phyloP scores from a whole-genome alignment of 2,888 invertebrate species.

The Lapara coniferarum region DNA sequence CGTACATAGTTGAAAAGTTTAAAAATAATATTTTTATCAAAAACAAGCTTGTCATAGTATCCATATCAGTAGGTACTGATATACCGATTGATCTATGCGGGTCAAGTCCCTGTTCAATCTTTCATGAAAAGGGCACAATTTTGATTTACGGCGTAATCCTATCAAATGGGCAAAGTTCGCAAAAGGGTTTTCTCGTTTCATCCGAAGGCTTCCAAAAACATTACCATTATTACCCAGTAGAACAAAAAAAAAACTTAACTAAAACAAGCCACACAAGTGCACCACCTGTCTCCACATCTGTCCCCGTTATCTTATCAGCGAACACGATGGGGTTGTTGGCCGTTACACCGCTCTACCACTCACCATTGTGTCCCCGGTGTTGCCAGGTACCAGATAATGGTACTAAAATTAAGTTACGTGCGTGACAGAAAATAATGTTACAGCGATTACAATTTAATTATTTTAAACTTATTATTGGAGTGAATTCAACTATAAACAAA shows the following conservation, averaged over 20 bases:
- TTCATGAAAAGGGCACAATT: constrained; percentile 1
- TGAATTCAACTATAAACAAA: no score
- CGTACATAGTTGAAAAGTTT: no score
- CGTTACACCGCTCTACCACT: constrained; percentile 7
- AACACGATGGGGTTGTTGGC: neutral
- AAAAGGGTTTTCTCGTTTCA: neutral
- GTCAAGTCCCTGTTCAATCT: neutral
- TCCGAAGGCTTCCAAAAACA: neutral
- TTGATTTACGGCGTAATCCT: neutral
- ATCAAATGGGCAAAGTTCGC: neutral
- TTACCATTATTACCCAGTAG: neutral
- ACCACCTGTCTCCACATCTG: constrained; percentile 14
- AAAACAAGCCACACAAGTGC: constrained; percentile 12
- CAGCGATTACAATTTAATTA: neutral
- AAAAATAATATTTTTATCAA: no score
- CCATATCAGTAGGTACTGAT: no score
- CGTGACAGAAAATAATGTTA: neutral
- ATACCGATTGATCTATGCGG: neutral
- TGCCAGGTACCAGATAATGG: neutral
- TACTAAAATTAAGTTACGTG: neutral
- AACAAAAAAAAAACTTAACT: neutral
- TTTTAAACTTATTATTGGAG: no score
- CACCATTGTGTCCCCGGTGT: neutral
- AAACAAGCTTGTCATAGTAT: no score
- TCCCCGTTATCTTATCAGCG: constrained; percentile 6